Evolutionary conservation across 2,888 invertebrate species (phyloP).

Genomic region (Dasysyrphus albostriatus): DNA sequence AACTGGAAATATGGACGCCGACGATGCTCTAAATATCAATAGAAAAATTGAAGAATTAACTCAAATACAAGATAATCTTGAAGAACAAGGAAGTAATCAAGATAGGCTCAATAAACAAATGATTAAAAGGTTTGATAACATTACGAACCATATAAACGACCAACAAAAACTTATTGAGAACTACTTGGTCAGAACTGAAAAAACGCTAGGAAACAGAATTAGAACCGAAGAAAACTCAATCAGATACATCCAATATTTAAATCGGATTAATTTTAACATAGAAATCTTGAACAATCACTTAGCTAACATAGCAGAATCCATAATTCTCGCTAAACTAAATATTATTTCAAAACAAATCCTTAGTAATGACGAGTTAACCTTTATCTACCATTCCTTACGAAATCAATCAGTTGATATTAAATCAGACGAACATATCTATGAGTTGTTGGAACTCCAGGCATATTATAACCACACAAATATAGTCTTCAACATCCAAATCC

Average conservation of each 20-base stretch:
- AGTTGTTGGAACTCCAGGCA: background rate
- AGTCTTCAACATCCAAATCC: background rate
- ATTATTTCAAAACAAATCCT: constrained; percentile 10
- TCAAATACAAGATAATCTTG: background rate
- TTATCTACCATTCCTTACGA: background rate
- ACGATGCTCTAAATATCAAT: background rate
- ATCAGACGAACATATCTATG: background rate
- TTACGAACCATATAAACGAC: background rate
- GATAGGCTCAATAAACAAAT: background rate
- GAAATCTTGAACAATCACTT: background rate
- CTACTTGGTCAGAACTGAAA: background rate
- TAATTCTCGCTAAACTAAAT: background rate
- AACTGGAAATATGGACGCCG: too few relatives aligned
- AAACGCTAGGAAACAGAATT: constrained; percentile 2
- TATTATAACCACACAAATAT: background rate
- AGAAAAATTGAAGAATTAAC: background rate
- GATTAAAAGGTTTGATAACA: constrained; percentile 1
- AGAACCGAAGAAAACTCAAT: constrained; percentile 5
- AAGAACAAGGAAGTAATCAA: background rate
- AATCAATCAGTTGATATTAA: background rate
- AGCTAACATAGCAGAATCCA: constrained; percentile 6
- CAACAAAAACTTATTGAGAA: constrained; percentile 6
- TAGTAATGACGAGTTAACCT: background rate
- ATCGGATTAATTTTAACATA: background rate
- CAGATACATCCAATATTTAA: background rate